Evolutionary conservation across 2,113 vertebrate genomes (phyloP).

Genomic region (Prolemur simus): DNA sequence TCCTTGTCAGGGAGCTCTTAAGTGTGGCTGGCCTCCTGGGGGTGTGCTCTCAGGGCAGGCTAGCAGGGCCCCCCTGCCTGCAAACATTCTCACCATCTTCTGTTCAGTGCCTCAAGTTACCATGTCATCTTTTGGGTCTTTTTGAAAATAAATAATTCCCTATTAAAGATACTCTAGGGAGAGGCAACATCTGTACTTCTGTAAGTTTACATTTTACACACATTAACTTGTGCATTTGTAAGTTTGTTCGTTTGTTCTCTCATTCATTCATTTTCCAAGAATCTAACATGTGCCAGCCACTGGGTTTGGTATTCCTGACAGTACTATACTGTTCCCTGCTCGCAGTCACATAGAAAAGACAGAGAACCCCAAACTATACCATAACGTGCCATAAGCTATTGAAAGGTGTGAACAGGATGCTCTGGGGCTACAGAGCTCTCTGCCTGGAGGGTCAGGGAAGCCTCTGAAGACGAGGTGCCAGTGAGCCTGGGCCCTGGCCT

Average conservation of each 20-base stretch:
- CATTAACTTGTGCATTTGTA: neutral
- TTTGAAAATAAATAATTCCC: neutral
- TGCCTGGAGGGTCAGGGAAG: neutral
- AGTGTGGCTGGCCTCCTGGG: too few relatives aligned
- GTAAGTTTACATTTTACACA: neutral
- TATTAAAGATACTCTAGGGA: neutral
- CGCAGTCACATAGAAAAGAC: neutral
- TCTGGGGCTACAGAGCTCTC: neutral
- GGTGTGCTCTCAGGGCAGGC: neutral
- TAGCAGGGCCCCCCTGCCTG: neutral
- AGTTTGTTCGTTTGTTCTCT: neutral
- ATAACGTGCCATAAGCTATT: neutral
- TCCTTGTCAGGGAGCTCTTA: neutral
- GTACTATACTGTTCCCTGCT: neutral
- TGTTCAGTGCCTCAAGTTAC: too few relatives aligned
- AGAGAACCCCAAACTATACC: neutral
- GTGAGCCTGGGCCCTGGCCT: neutral
- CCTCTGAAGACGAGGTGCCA: rapidly evolving
- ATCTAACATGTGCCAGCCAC: neutral
- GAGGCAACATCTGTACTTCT: neutral
- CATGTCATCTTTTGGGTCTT: neutral
- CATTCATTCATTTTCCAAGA: neutral
- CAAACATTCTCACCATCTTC: neutral
- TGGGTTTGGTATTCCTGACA: neutral
- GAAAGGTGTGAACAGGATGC: neutral